These are phyloP conservation scores for Drepanosiphum platanoidis DNA, from an alignment of 2,888 invertebrate species.

Conservation along the genomic window DNA sequence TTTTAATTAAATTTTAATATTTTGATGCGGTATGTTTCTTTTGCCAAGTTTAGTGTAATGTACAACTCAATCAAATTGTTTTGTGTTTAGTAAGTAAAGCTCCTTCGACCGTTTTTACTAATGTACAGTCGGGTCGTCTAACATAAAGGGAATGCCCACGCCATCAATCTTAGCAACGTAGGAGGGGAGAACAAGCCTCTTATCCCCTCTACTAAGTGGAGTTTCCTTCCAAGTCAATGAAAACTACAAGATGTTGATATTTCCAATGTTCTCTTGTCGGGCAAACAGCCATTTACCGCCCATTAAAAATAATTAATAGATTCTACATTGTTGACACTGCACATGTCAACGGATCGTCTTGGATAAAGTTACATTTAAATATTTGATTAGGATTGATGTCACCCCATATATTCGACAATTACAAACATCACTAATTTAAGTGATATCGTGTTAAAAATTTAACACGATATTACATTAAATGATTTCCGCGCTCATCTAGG, in stretches of 20 bases:
- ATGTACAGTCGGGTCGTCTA: background rate
- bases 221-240: conserved; percentile 2
- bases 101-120: background rate
- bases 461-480: too few relatives aligned
- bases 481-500: background rate
- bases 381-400: background rate
- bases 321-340: background rate
- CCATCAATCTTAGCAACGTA: background rate
- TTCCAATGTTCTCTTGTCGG: background rate
- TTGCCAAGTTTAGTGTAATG: background rate
- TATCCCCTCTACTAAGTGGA: background rate
- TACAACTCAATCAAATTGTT: background rate
- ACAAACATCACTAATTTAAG: background rate
- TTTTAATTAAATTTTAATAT: conserved; percentile 2
- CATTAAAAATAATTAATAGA: conserved; percentile 20
- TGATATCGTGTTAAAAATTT: background rate
- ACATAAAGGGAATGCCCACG: background rate
- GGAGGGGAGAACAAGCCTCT: background rate
- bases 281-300: background rate
- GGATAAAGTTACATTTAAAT: conserved; percentile 27
- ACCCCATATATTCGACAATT: background rate
- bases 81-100: background rate
- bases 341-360: too few relatives aligned
- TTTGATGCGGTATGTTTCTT: background rate
- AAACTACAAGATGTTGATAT: background rate